Evolutionary conservation across 2,888 invertebrate genomes (phyloP).

Genomic region (Dicyrtomina minuta): DNA sequence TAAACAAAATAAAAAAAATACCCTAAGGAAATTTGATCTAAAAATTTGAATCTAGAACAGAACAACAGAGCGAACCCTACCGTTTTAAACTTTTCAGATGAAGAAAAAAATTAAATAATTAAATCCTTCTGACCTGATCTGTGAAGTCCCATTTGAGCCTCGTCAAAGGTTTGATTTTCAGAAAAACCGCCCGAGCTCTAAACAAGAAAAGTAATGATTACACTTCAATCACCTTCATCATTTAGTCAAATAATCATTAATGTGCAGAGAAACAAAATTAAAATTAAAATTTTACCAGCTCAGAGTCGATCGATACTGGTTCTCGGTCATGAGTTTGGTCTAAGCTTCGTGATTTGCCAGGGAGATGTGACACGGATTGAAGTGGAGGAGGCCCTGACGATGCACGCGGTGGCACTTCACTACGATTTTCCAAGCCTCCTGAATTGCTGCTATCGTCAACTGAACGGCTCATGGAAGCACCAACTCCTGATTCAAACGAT

Average conservation of each 20-base stretch:
- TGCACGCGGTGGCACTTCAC: conserved; percentile 35
- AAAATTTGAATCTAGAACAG: no score
- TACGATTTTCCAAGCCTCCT: conserved; percentile 33
- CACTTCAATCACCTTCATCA: background rate
- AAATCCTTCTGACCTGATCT: conserved; percentile 20
- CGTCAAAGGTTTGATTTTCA: conserved; percentile 44
- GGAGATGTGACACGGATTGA: conserved; percentile 42
- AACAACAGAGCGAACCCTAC: no score
- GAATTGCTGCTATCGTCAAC: conserved; percentile 48
- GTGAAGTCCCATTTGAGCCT: conserved; percentile 31
- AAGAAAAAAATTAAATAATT: background rate
- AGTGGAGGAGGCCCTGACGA: conserved; percentile 49
- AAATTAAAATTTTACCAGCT: conserved; percentile 37
- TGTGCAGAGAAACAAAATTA: no score
- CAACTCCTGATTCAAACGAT: conserved; percentile 53
- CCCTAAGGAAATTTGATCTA: no score
- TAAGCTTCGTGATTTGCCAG: conserved; percentile 50
- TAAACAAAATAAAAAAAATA: no score
- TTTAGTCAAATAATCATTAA: background rate
- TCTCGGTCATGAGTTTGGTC: conserved; percentile 43
- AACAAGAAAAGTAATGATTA: background rate
- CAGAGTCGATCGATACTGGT: conserved; percentile 36
- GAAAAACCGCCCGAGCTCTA: conserved; percentile 42
- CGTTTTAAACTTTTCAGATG: background rate
- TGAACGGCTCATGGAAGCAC: conserved; percentile 52